Percentiles rank a stretch among this genome's conserved stretches.
These are phyloP conservation scores for Venturia canescens DNA, from an alignment of 1,140 invertebrate genomes.

Conservation along the genomic window DNA sequence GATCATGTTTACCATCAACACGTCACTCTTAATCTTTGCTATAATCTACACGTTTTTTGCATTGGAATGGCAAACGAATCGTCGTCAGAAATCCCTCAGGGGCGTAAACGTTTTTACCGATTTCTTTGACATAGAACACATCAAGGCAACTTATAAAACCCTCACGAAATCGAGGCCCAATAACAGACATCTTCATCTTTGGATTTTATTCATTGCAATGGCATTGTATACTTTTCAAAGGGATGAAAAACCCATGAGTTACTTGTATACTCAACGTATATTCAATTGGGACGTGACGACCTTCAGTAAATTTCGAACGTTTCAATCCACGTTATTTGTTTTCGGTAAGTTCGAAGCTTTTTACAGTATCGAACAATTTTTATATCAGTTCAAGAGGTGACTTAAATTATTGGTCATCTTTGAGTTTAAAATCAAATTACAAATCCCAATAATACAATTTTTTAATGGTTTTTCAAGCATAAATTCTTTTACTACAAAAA, in stretches of 20 bases:
- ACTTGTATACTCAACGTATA: constrained; percentile 81
- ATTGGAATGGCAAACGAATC: constrained; percentile 82
- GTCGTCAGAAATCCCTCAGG: constrained; percentile 78
- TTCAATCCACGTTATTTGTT: constrained; percentile 82
- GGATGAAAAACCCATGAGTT: constrained; percentile 84
- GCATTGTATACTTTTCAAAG: constrained; percentile 87
- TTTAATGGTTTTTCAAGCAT: no score
- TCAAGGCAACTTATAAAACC: constrained; percentile 79
- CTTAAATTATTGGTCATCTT: no score
- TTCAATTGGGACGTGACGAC: constrained; percentile 82
- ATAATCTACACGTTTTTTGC: constrained; percentile 81
- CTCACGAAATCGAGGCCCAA: constrained; percentile 77
- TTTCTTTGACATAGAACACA: constrained; percentile 84
- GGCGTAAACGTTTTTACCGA: constrained; percentile 80
- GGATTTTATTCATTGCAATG: constrained; percentile 83
- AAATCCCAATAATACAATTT: no score
- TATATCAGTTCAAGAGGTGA: no score
- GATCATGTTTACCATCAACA: constrained; percentile 84
- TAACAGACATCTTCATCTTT: constrained; percentile 79
- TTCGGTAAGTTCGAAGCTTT: constrained; percentile 69
- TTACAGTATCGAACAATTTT: neutral
- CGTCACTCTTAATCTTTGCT: constrained; percentile 78
- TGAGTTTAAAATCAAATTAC: no score
- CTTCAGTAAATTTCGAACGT: constrained; percentile 84
- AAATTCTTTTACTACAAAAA: no score